phyloP scores from a whole-genome alignment of 2,888 invertebrate species.

The Tetramorium bicarinatum region DNA sequence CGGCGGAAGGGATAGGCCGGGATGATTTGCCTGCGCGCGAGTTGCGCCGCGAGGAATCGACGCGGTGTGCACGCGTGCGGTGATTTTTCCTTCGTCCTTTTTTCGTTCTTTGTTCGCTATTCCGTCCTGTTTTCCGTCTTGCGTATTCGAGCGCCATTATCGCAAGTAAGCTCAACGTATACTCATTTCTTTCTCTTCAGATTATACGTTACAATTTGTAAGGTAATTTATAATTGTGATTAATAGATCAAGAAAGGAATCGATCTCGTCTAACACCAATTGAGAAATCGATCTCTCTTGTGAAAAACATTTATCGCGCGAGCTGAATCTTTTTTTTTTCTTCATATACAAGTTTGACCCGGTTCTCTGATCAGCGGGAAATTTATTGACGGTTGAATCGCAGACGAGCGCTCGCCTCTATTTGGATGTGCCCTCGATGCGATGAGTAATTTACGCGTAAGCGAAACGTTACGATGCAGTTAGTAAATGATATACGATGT shows the following conservation, averaged over 20 bases:
- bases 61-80: slow-evolving; percentile 33
- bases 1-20: slow-evolving; percentile 68
- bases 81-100: slow-evolving; percentile 5
- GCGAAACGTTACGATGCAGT: slow-evolving; percentile 30
- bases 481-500: slow-evolving; percentile 33
- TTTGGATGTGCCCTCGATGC: slow-evolving; percentile 52
- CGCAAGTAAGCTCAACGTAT: neutral
- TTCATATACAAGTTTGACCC: slow-evolving; percentile 38
- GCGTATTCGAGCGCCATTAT: neutral
- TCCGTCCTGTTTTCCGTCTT: neutral
- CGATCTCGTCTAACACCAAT: neutral
- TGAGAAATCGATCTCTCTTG: slow-evolving; percentile 27
- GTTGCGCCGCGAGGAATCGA: slow-evolving; percentile 23
- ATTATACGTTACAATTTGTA: neutral
- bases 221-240: slow-evolving; percentile 16
- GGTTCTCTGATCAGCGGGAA: slow-evolving; percentile 36
- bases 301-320: slow-evolving; percentile 32
- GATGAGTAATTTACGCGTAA: slow-evolving; percentile 47
- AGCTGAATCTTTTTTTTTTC: slow-evolving; percentile 29
- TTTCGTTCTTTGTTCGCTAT: neutral
- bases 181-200: neutral
- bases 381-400: slow-evolving; percentile 49
- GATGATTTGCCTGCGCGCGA: slow-evolving; percentile 64
- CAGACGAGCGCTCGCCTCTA: slow-evolving; percentile 37
- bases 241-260: slow-evolving; percentile 40